Evolutionary conservation across 1,140 invertebrate genomes (phyloP), one percentile per base, ranked within the genome.

Genomic region (Saccostrea cuccullata): DNA sequence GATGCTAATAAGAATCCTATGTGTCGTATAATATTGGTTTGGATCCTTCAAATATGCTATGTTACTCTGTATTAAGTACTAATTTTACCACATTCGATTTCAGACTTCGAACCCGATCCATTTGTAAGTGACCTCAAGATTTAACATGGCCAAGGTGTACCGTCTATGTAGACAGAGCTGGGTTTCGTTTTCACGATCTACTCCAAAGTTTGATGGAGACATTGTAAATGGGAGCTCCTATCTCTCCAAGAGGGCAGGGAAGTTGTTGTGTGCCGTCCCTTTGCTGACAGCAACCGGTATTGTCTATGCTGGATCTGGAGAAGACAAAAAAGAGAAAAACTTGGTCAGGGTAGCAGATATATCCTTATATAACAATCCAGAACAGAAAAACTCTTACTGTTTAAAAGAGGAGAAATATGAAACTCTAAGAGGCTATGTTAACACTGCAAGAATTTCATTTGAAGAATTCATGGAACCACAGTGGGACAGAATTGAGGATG

Each of bases 401-500:
- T 77, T 77, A 26, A 77, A 77, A 77, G 70, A 77, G 26, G 70
- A 77, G 26, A 77, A 77, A 77, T 77, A 77, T 15, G 30, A 26
- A 77, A 77, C 70, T 77, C 30, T 77, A 26, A 77, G 30, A 36
- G 26, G 26, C 70, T 77, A 77, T 77, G 70, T 77, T 11, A 77
- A 77, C 70, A 77, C 23, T 8, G 70, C 70, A 77, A 77, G 70
- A 36, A 26, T 36, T 36, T 26, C 70, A 77, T 77, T 77, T 15
- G 26, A 77, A 9, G 70, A 77, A 0, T 30, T 77, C 26, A 77
- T 77, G 70, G 70, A 77, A 77, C 70, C 70, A 30, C 70, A 77
- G 70, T 77, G 70, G 70, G 70, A 77, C 23, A 77, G 70, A 36
- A 77, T 77, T 77, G 70, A 77, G 70, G 70, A 77, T 77, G 70